Evolutionary conservation across 2,888 invertebrate genomes (phyloP).

Genomic region (Epistrophe grossulariae): DNA sequence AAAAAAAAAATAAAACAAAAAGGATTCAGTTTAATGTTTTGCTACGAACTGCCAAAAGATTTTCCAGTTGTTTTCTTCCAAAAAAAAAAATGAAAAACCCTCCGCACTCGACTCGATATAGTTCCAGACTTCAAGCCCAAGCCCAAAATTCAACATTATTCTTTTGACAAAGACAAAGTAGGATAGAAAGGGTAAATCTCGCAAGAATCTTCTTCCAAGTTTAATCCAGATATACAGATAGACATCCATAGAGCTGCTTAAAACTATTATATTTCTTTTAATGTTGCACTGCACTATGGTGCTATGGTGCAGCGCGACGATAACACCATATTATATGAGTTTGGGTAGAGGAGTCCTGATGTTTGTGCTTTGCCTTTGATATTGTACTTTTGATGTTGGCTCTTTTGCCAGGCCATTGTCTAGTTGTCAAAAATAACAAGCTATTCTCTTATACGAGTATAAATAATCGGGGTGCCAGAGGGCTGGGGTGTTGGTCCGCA

Average conservation of each 20-base stretch:
- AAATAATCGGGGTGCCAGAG: slow-evolving; percentile 3
- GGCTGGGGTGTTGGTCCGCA: slow-evolving; percentile 40
- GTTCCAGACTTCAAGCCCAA: slow-evolving; percentile 17
- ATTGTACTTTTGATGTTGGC: slow-evolving; percentile 59
- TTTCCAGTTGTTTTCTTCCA: slow-evolving; percentile 55
- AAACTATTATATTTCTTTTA: slow-evolving; percentile 69
- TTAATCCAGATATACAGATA: slow-evolving; percentile 31
- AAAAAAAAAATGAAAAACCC: background rate
- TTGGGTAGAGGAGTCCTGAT: slow-evolving; percentile 9
- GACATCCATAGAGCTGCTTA: slow-evolving; percentile 38
- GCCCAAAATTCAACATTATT: slow-evolving; percentile 36
- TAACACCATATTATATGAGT: background rate
- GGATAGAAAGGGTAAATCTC: slow-evolving; percentile 33
- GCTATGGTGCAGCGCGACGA: slow-evolving; percentile 25
- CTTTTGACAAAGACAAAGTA: slow-evolving; percentile 66
- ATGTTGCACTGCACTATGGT: slow-evolving; percentile 56
- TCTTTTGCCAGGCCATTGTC: slow-evolving; percentile 72
- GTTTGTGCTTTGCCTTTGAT: slow-evolving; percentile 45
- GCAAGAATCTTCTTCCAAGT: background rate
- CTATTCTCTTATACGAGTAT: slow-evolving; percentile 44
- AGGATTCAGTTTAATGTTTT: slow-evolving; percentile 58
- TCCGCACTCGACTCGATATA: background rate
- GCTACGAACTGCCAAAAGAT: slow-evolving; percentile 71
- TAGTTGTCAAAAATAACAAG: slow-evolving; percentile 74
- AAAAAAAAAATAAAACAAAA: background rate